Evolutionary conservation across 2,888 invertebrate genomes (phyloP).

Genomic region (Sicus ferrugineus): DNA sequence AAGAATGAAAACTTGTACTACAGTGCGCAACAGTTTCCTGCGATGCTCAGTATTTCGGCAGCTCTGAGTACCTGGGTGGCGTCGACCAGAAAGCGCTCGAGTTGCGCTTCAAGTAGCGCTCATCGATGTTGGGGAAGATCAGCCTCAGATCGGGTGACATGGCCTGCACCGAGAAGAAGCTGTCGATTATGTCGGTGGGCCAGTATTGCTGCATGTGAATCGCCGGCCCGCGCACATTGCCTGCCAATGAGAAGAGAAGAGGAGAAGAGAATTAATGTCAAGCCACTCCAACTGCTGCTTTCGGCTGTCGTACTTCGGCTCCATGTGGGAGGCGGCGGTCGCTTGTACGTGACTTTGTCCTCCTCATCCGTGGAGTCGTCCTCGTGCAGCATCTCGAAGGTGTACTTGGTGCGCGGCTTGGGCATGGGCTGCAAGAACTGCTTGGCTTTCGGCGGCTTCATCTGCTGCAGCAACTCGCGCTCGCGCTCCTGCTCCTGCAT

Average conservation of each 20-base stretch:
- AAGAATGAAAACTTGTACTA: constrained; percentile 11
- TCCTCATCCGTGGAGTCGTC: constrained; percentile 65
- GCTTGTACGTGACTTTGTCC: constrained; percentile 55
- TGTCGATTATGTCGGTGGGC: constrained; percentile 65
- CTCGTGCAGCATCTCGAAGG: constrained; percentile 63
- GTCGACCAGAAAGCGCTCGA: constrained; percentile 80
- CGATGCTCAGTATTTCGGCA: constrained; percentile 62
- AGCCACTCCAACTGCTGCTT: background rate
- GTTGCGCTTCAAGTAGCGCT: constrained; percentile 72
- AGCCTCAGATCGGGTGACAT: constrained; percentile 73
- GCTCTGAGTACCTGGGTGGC: constrained; percentile 72
- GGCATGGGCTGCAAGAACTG: constrained; percentile 52
- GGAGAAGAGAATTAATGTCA: background rate
- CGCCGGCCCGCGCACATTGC: constrained; percentile 63
- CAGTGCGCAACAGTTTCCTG: background rate
- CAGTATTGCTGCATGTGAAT: constrained; percentile 66
- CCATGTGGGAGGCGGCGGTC: constrained; percentile 64
- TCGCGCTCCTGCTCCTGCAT: constrained; percentile 55
- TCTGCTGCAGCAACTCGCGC: constrained; percentile 53
- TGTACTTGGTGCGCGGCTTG: constrained; percentile 52
- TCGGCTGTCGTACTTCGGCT: constrained; percentile 59
- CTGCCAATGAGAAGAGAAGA: constrained; percentile 38
- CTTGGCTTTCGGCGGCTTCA: constrained; percentile 51
- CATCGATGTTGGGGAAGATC: constrained; percentile 75
- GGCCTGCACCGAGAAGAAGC: constrained; percentile 70